These are phyloP conservation scores for Zoroaster sp. DNA, from an alignment of 53 echinoderm and acorn worm genomes.

Conservation along the genomic window DNA sequence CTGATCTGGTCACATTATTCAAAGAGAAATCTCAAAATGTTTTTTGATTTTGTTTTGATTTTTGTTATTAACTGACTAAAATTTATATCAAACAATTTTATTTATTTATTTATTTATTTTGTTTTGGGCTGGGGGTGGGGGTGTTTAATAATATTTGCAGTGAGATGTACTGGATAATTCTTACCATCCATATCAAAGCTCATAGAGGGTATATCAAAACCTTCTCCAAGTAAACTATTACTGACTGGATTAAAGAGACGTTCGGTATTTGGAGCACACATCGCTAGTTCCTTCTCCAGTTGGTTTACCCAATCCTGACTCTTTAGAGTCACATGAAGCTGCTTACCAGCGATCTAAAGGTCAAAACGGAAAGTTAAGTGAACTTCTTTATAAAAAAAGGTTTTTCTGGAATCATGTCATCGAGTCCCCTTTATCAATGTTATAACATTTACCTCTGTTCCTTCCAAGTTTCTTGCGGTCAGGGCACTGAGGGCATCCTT, in stretches of 20 bases:
- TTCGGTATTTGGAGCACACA: conserved; percentile 91
- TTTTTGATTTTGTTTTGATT: neutral
- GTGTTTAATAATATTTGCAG: too few species aligned
- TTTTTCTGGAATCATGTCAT: neutral
- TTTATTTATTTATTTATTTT: too few species aligned
- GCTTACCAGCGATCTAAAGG: conserved; percentile 65
- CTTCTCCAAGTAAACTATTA: conserved; percentile 74
- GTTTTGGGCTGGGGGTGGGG: too few species aligned
- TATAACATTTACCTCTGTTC: conserved; percentile 19
- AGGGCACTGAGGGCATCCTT: conserved; percentile 75
- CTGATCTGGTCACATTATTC: too few species aligned
- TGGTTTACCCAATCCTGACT: conserved; percentile 76
- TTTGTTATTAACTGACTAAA: neutral
- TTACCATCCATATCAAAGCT: conserved; percentile 94
- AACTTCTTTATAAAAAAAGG: neutral
- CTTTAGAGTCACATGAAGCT: conserved; percentile 67
- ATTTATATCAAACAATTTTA: neutral
- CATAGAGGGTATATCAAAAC: conserved; percentile 92
- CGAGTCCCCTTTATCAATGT: too few species aligned
- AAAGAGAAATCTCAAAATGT: too few species aligned
- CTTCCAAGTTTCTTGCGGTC: conserved; percentile 70
- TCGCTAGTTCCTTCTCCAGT: conserved; percentile 86
- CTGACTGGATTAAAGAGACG: conserved; percentile 80
- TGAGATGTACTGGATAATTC: neutral
- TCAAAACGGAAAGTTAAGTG: neutral